Conservation (phyloP, 1,140 invertebrate species). For the Drosophila auraria region DNA sequence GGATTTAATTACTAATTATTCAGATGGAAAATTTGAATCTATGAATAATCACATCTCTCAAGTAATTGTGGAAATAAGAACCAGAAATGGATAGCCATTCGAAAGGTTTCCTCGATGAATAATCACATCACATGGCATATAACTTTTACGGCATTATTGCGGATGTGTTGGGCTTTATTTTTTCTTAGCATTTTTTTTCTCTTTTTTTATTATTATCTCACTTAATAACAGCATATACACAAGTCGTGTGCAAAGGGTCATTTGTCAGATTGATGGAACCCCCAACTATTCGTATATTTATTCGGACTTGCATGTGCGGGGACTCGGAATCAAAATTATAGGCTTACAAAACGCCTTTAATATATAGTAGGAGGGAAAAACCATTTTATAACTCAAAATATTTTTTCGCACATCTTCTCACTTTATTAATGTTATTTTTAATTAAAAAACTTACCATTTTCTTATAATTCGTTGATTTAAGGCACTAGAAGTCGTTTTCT, state of each 20-base stretch:
- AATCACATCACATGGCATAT: slow-evolving; percentile 18
- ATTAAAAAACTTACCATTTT: slow-evolving; percentile 62
- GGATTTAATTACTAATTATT: not conserved
- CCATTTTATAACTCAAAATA: too few species aligned
- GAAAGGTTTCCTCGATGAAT: slow-evolving; percentile 25
- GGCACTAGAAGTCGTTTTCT: slow-evolving; percentile 14
- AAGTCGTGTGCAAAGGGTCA: slow-evolving; percentile 41
- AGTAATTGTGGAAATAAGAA: slow-evolving; percentile 10
- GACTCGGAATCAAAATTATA: slow-evolving; percentile 32
- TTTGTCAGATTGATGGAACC: slow-evolving; percentile 45
- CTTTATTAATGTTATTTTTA: not conserved
- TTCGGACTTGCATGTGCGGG: slow-evolving; percentile 30
- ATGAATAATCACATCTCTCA: slow-evolving; percentile 18
- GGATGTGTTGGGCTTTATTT: slow-evolving; percentile 19
- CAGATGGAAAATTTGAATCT: not conserved
- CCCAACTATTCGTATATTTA: slow-evolving; percentile 31
- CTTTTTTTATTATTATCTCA: slow-evolving; percentile 9
- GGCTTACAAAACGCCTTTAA: slow-evolving; percentile 7
- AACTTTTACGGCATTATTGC: slow-evolving; percentile 8
- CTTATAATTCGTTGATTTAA: slow-evolving; percentile 4
- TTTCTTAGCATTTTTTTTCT: not conserved
- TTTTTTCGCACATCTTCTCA: not conserved
- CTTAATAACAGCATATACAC: slow-evolving; percentile 35
- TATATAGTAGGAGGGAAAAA: not conserved
- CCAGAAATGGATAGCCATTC: slow-evolving; percentile 1